A percentile compares a stretch with the other conserved stretches of the same genome.
phyloP scores from a whole-genome alignment of 1,140 invertebrate genomes.

The Bicyclus anynana region DNA sequence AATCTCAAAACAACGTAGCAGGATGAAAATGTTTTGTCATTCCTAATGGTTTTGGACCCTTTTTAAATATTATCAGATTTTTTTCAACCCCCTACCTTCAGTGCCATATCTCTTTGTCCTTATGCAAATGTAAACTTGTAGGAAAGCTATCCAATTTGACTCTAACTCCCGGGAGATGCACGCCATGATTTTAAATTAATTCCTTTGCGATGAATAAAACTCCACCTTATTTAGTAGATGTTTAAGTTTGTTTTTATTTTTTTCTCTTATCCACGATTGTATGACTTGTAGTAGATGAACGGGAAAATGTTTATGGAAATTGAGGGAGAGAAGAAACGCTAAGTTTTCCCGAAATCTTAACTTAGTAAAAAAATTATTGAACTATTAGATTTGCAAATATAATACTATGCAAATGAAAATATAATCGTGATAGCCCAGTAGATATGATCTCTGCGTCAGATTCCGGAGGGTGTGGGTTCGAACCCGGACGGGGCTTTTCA shows the following conservation, averaged over 20 bases:
- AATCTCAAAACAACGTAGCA: too few species aligned
- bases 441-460: too few species aligned
- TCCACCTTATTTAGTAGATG: constrained; percentile 24
- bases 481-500: too few species aligned
- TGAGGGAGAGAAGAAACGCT: too few species aligned
- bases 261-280: background rate
- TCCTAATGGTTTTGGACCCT: background rate
- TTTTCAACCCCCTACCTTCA: constrained; percentile 4
- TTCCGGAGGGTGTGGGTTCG: too few species aligned
- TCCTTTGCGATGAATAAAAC: constrained; percentile 28
- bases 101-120: constrained; percentile 26
- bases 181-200: constrained; percentile 60
- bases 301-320: too few species aligned
- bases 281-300: background rate
- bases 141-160: constrained; percentile 60
- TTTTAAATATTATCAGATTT: constrained; percentile 5
- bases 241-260: constrained; percentile 27
- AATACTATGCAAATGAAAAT: too few species aligned
- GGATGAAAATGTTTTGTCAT: background rate
- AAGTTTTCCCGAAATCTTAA: too few species aligned
- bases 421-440: too few species aligned
- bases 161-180: constrained; percentile 51
- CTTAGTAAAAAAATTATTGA: too few species aligned
- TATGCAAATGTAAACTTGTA: constrained; percentile 60
- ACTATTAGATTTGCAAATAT: too few species aligned